phyloP scores from a whole-genome alignment of 2,888 invertebrate species.

The Sinotaia quadrata region DNA sequence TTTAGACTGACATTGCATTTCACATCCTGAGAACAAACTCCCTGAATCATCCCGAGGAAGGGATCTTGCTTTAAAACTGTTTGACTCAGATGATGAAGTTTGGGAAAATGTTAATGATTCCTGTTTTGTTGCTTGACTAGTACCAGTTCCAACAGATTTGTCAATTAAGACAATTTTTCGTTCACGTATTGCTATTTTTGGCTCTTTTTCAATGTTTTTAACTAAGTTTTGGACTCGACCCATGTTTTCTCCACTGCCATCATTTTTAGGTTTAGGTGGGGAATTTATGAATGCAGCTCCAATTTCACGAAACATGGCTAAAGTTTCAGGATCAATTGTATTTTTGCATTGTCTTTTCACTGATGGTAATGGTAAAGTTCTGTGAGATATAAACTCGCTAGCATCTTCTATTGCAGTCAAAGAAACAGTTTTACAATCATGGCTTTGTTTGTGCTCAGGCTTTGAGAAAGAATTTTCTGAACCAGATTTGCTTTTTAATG shows the following conservation, averaged over 20 bases:
- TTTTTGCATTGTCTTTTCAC: slow-evolving; percentile 24
- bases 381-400: background rate
- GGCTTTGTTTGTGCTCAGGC: no score
- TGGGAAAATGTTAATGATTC: background rate
- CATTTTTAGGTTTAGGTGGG: slow-evolving; percentile 44
- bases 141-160: slow-evolving; percentile 32
- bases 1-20: no score
- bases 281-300: slow-evolving; percentile 56
- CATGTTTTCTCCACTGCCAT: slow-evolving; percentile 34
- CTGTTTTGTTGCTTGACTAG: background rate
- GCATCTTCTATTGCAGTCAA: background rate
- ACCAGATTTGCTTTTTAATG: no score
- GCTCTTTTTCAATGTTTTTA: slow-evolving; percentile 51
- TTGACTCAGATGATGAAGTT: background rate
- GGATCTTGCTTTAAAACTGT: background rate
- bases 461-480: no score
- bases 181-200: slow-evolving; percentile 31
- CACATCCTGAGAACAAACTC: no score
- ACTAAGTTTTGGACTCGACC: slow-evolving; percentile 55
- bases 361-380: background rate
- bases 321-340: slow-evolving; percentile 50
- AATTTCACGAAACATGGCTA: slow-evolving; percentile 56
- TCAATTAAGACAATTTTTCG: slow-evolving; percentile 53
- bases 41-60: background rate
- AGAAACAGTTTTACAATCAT: no score